phyloP scores from a whole-genome alignment of 2,888 invertebrate species.

The Ligdia adustata region DNA sequence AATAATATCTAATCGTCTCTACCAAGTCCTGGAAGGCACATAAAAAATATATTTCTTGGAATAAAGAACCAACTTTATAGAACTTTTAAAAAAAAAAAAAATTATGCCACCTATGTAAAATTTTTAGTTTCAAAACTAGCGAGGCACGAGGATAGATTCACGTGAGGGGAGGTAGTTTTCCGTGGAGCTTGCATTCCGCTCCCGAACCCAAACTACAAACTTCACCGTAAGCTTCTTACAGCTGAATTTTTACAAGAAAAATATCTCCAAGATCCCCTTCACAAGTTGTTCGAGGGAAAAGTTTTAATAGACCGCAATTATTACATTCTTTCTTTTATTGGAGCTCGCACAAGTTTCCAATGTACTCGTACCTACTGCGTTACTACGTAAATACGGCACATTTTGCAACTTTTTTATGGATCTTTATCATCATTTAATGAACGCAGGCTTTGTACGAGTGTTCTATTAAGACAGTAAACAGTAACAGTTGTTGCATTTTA shows the following conservation, averaged over 20 bases:
- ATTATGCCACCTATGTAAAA: too few relatives aligned
- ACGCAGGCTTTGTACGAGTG: slow-evolving; percentile 3
- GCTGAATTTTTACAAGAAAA: slow-evolving; percentile 31
- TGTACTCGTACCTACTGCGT: slow-evolving; percentile 25
- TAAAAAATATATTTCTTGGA: too few relatives aligned
- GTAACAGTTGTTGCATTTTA: too few relatives aligned
- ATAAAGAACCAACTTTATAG: too few relatives aligned
- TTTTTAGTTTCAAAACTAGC: too few relatives aligned
- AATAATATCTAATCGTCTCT: too few relatives aligned
- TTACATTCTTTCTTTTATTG: slow-evolving; percentile 41
- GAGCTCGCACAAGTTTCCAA: slow-evolving; percentile 28
- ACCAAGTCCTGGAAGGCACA: too few relatives aligned
- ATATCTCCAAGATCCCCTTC: slow-evolving; percentile 28
- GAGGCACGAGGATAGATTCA: background rate
- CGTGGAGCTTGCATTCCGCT: background rate
- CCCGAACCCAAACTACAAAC: slow-evolving; percentile 7
- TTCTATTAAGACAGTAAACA: too few relatives aligned
- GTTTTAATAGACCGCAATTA: slow-evolving; percentile 56
- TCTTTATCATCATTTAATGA: background rate
- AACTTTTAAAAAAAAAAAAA: too few relatives aligned
- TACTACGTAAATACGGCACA: slow-evolving; percentile 28
- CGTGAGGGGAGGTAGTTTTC: background rate
- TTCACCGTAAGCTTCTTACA: slow-evolving; percentile 17
- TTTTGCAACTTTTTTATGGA: slow-evolving; percentile 31
- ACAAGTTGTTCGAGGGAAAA: slow-evolving; percentile 37